Evolutionary conservation across 2,888 invertebrate genomes (phyloP).

Genomic region (Hydroisotoma schaefferi): DNA sequence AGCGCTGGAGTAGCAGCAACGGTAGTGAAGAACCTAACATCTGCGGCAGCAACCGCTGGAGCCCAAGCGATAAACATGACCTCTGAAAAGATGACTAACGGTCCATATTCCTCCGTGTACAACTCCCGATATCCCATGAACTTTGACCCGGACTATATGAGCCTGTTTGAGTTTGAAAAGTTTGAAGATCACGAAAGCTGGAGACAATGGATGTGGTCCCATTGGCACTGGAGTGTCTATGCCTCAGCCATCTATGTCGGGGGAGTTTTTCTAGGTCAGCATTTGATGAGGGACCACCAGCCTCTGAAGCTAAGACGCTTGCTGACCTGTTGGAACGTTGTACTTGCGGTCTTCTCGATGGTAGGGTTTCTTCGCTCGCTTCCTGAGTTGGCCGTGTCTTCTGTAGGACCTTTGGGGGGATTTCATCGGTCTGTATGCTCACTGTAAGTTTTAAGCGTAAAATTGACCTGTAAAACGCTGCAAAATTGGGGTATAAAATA

Average conservation of each 20-base stretch:
- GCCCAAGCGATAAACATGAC: too few relatives aligned
- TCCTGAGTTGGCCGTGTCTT: conserved; percentile 32
- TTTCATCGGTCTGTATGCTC: conserved; percentile 38
- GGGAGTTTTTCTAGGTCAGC: conserved; percentile 22
- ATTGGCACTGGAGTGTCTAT: conserved; percentile 42
- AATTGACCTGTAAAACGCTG: neutral
- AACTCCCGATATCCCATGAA: conserved; percentile 33
- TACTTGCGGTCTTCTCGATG: conserved; percentile 30
- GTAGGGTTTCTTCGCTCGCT: conserved; percentile 28
- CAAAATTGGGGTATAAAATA: too few relatives aligned
- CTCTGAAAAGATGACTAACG: too few relatives aligned
- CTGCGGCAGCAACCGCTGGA: too few relatives aligned
- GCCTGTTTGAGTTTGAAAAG: conserved; percentile 36
- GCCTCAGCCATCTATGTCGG: conserved; percentile 28
- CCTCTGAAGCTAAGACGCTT: conserved; percentile 21
- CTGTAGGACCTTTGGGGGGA: conserved; percentile 21
- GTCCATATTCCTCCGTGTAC: conserved; percentile 12
- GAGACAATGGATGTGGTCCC: conserved; percentile 35
- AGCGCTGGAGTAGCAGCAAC: too few relatives aligned
- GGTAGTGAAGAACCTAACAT: too few relatives aligned
- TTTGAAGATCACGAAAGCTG: conserved; percentile 36
- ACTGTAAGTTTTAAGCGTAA: conserved; percentile 27
- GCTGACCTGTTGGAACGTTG: conserved; percentile 30
- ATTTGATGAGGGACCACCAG: conserved; percentile 22
- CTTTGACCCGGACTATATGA: conserved; percentile 32